Evolutionary conservation across 1,140 invertebrate species (phyloP), one percentile per base, ranked within the genome.

Genomic region (Leptopilina clavipes): DNA sequence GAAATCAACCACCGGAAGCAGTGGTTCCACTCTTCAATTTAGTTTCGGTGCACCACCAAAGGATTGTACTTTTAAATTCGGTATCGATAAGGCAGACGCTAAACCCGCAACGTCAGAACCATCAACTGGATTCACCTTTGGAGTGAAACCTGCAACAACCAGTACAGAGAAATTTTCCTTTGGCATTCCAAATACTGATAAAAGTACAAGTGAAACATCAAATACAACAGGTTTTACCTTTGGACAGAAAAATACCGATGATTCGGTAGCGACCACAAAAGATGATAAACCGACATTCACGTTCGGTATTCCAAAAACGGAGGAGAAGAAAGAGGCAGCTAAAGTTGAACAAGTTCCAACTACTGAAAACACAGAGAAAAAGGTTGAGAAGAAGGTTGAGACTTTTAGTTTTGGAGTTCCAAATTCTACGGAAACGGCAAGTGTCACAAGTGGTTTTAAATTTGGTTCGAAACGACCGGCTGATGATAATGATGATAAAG

Each of bases 401-500:
- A 75, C 82, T 14, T 92, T 91, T 70, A 86, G 85, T 9, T 92
- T 92, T 79, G 87, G 88, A 25, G 76, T 88, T 40, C n/a, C n/a
- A n/a, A 76, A 54, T 17, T 11, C 74, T 12, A 5, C 48, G 9
- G 40, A 72, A 3, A 54, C n/a, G 0, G 70, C 48, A 11, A 54
- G 25, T 31, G 12, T 31, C n/a, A 22, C 65, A 1, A 54, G 18
- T 6, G 71, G 54, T 3, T 82, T 82, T 70, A 71, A 72, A 14
- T 80, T 82, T 43, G 77, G 73, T 45, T 14, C 74, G 12, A 79
- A 79, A 19, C 11, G 59, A 37, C 59, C 59, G 3, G 59, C 59
- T 6, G 59, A 65, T 1, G 14, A 31, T 31, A 22, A 65, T 65
- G 59, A 65, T 12, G 11, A 1, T n/a, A 22, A 31, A 14, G 22